Percentiles rank a stretch among this genome's conserved stretches.
These are phyloP conservation scores for Drosophila monieri DNA, from an alignment of 2,888 invertebrate genomes.

Conservation along the genomic window DNA sequence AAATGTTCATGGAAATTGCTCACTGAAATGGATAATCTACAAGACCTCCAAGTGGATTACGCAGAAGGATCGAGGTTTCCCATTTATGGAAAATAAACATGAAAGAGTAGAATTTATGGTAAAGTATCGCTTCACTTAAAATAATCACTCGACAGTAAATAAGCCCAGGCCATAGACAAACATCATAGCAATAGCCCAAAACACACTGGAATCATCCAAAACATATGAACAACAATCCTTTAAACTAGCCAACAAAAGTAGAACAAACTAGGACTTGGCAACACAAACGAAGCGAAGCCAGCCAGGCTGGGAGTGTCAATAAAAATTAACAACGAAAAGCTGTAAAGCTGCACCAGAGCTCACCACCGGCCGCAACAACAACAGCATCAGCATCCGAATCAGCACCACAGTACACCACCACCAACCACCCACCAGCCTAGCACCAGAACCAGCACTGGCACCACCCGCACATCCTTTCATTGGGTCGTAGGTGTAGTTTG, in stretches of 20 bases:
- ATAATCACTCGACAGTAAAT: background rate
- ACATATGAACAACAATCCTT: conserved; percentile 4
- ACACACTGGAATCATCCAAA: background rate
- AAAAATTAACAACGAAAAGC: conserved; percentile 57
- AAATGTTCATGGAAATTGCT: conserved; percentile 13
- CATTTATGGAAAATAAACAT: background rate
- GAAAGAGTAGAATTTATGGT: background rate
- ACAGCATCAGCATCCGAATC: conserved; percentile 5
- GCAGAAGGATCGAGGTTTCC: background rate
- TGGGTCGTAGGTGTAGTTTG: conserved; percentile 39
- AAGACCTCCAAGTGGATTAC: background rate
- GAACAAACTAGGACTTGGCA: conserved; percentile 14
- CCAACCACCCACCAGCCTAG: background rate
- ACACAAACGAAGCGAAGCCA: conserved; percentile 3
- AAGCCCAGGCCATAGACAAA: background rate
- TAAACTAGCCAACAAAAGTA: conserved; percentile 5
- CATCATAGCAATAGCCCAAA: background rate
- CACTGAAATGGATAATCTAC: background rate
- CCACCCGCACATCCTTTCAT: conserved; percentile 9
- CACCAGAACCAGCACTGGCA: background rate
- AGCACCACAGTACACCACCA: conserved; percentile 5
- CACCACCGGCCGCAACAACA: conserved; percentile 48
- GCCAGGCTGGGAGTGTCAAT: conserved; percentile 49
- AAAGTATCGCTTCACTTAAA: background rate
- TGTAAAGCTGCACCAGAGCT: conserved; percentile 52